These are phyloP conservation scores for Corvus moneduloides DNA, from an alignment of 2,113 vertebrate genomes.

Conservation along the genomic window DNA sequence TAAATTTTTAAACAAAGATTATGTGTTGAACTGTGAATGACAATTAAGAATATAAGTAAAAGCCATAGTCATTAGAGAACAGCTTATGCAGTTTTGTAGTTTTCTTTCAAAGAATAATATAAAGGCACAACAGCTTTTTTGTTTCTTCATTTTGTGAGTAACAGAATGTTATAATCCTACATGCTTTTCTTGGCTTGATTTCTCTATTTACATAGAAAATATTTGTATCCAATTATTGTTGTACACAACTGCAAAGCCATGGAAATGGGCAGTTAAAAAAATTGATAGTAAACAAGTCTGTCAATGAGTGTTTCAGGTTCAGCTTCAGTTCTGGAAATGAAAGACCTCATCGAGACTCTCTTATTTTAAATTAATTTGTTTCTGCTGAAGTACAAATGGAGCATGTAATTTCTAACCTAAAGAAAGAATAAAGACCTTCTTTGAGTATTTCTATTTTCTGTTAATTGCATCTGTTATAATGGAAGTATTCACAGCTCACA, in stretches of 20 bases:
- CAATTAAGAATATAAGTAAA: background rate
- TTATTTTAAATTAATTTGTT: background rate
- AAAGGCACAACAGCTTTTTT: background rate
- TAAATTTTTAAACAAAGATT: background rate
- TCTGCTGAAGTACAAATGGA: background rate
- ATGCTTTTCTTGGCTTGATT: background rate
- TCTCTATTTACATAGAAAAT: background rate
- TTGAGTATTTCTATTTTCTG: background rate
- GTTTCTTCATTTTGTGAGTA: background rate
- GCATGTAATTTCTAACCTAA: background rate
- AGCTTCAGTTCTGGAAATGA: background rate
- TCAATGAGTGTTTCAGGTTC: background rate
- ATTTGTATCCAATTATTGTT: background rate
- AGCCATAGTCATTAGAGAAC: background rate
- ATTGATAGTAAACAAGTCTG: background rate
- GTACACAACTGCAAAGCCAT: background rate
- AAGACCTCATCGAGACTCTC: background rate
- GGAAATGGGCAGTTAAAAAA: background rate
- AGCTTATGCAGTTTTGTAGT: background rate
- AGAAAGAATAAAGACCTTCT: background rate
- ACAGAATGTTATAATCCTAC: background rate
- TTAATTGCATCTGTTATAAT: background rate
- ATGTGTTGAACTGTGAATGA: background rate
- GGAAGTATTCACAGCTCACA: background rate
- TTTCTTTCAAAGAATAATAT: background rate